Base-by-base conservation (phyloP, 2,888 invertebrate species). In the Eristalis tenax region DNA sequence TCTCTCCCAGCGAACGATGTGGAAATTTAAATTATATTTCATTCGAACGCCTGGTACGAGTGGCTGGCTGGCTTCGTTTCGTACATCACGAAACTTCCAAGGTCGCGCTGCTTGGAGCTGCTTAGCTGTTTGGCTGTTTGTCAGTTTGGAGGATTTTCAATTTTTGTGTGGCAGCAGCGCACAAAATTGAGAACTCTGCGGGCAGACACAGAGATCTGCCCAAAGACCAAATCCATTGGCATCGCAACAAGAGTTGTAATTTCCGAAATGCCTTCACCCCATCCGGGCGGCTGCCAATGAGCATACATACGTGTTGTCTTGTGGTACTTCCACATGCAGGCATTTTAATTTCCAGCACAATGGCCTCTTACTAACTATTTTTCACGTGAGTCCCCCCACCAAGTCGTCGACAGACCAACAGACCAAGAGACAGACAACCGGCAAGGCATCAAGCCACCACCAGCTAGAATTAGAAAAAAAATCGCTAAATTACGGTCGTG, bases 401-500 rank as follows among this genome's bases (percentile, higher is more conserved):
- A 2, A 5, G 43, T 4, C 40, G 15, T 75, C 61, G 43, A 69
- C 57, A 50, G 68, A 15, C 40, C 38, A 23, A 22, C 10, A 35
- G 26, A 57, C 64, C 65, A 65, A 32, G 26, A 64, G 61, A 35
- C 65, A 43, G 69, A n/a, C 50, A 50, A 18, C 50, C 50, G 50
- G 18, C 50, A 50, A 50, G 50, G 18, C 43, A n/a, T 18, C 43
- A 43, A 43, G 43, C 43, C 40, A 15, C 40, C 40, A 40, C 15
- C 40, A 18, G 35, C 66, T 63, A 66, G 83, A 85, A 69, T 78
- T 66, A 74, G 73, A 81, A 77, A 79, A n/a, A 79, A 79, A 79
- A 83, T 81, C 78, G 83, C 86, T 74, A 83, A 87, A 87, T 87
- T 83, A 83, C 83, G 73, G 75, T 87, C 87, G 87, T 87, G 87